These are phyloP conservation scores for Caenorhabditis imperialis DNA, from an alignment of 2,888 invertebrate species.

Conservation along the genomic window DNA sequence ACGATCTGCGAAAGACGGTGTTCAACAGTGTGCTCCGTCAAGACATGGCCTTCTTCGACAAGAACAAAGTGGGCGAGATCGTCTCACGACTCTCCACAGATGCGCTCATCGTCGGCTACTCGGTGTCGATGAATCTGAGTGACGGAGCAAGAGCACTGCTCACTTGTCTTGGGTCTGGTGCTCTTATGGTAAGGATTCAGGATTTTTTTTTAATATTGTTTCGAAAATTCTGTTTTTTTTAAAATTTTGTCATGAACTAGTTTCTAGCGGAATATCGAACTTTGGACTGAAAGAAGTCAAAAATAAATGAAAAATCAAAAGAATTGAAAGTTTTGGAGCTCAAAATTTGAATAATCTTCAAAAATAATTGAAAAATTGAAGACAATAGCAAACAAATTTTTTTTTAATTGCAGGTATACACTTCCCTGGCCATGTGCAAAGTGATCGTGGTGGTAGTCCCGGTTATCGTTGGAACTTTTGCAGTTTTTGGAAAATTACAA, in stretches of 20 bases:
- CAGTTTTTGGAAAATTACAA: conserved; percentile 84
- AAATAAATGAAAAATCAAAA: too few relatives aligned
- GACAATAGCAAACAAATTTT: neutral
- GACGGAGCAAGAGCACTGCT: conserved; percentile 91
- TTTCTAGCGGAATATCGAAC: too few relatives aligned
- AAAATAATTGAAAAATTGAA: neutral
- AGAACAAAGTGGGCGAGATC: conserved; percentile 83
- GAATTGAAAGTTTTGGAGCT: neutral
- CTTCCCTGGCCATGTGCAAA: conserved; percentile 89
- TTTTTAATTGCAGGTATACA: conserved; percentile 85
- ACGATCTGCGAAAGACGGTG: conserved; percentile 78
- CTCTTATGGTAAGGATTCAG: conserved; percentile 88
- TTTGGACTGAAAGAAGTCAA: neutral
- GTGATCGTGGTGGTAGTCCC: conserved; percentile 91
- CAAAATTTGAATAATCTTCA: neutral
- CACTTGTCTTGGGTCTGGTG: conserved; percentile 89
- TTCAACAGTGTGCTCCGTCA: conserved; percentile 78
- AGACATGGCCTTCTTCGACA: conserved; percentile 79
- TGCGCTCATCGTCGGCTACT: conserved; percentile 90
- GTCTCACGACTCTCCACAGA: conserved; percentile 92
- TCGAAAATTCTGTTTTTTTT: conserved; percentile 3
- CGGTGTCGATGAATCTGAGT: conserved; percentile 92
- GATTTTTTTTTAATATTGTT: neutral
- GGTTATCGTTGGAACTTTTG: conserved; percentile 88
- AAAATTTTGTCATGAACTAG: too few relatives aligned